Evolutionary conservation across 1,140 invertebrate species (phyloP).

Genomic region (Pachypsylla venusta): DNA sequence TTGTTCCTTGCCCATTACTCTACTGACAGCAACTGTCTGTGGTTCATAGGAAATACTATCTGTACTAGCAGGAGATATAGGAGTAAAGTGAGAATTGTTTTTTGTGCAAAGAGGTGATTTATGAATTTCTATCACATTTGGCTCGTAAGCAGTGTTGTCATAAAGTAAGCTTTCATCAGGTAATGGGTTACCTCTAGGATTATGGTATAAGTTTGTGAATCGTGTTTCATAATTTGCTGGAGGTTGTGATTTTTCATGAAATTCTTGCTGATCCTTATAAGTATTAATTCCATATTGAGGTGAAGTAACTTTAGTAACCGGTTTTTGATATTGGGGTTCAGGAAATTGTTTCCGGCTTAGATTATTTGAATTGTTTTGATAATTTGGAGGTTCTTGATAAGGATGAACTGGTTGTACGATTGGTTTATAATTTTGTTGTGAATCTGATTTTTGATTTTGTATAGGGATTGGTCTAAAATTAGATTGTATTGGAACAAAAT

Average conservation of each 20-base stretch:
- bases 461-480: not conserved
- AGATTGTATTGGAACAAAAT: not conserved
- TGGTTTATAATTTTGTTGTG: not conserved
- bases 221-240: not conserved
- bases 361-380: not conserved
- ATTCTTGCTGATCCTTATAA: not conserved
- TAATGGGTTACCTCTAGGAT: no score
- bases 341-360: not conserved
- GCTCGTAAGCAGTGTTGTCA: not conserved
- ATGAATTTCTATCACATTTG: not conserved
- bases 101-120: slow-evolving; percentile 12
- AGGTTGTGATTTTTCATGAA: not conserved
- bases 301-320: slow-evolving; percentile 15
- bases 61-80: not conserved
- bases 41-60: slow-evolving; percentile 16
- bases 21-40: slow-evolving; percentile 22
- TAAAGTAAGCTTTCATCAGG: not conserved
- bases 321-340: slow-evolving; percentile 12
- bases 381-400: not conserved
- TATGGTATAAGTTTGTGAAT: no score
- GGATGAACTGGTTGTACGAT: slow-evolving; percentile 4
- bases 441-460: not conserved
- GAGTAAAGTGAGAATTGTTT: slow-evolving; percentile 4
- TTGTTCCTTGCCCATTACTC: slow-evolving; percentile 26
- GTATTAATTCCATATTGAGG: slow-evolving; percentile 9